A percentile compares a stretch with the other conserved stretches of the same genome.
phyloP scores from a whole-genome alignment of 2,113 vertebrate genomes.

The Megaleporinus macrocephalus region DNA sequence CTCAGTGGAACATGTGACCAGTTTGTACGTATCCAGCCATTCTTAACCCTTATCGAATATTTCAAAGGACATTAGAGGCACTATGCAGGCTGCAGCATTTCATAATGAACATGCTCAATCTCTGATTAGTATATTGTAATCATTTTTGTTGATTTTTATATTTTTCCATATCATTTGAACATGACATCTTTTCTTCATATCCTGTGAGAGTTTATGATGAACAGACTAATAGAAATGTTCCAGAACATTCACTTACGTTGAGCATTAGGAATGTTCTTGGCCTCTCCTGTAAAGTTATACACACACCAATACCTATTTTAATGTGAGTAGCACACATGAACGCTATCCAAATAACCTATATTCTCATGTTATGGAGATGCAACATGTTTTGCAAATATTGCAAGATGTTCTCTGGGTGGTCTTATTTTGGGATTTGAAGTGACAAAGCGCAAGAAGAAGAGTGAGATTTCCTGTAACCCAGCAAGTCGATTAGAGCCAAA shows the following conservation, averaged over 20 bases:
- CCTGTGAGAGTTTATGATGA: no score
- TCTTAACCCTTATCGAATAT: slow-evolving; percentile 8
- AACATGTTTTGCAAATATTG: not conserved
- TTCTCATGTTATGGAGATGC: not conserved
- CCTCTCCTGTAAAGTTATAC: no score
- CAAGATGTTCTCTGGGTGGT: slow-evolving; percentile 1
- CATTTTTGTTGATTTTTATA: no score
- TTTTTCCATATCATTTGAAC: no score
- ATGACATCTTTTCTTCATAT: no score
- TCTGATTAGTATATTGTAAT: not conserved
- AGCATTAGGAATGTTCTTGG: no score
- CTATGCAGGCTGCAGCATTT: not conserved
- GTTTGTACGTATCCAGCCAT: slow-evolving; percentile 6
- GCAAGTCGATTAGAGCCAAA: slow-evolving; percentile 6
- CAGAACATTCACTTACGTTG: no score
- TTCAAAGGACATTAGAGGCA: not conserved
- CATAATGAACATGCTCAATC: not conserved
- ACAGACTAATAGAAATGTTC: no score
- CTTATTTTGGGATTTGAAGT: slow-evolving; percentile 13
- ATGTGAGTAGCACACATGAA: not conserved
- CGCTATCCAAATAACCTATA: not conserved
- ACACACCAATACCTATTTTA: no score
- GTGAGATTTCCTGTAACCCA: not conserved
- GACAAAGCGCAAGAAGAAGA: not conserved
- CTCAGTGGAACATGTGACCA: slow-evolving; percentile 10